A percentile compares a stretch with the other conserved stretches of the same genome.
These are phyloP conservation scores for Drosophila parvula DNA, from an alignment of 1,140 invertebrate genomes.

Conservation along the genomic window DNA sequence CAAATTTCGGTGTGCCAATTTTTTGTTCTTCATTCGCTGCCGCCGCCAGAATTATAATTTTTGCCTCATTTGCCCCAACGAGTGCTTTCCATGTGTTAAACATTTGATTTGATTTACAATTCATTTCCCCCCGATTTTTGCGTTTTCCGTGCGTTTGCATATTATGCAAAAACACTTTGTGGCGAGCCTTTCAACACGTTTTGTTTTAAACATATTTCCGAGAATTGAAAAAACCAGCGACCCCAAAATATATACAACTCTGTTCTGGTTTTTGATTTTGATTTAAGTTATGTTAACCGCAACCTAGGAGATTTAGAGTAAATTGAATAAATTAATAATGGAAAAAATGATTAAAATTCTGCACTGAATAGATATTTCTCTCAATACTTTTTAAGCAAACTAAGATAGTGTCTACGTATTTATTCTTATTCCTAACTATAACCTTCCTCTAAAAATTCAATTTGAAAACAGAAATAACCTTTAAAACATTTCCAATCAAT, in stretches of 20 bases:
- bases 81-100: slow-evolving; percentile 69
- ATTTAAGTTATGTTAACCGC: neutral
- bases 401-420: neutral
- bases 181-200: slow-evolving; percentile 64
- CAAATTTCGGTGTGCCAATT: slow-evolving; percentile 53
- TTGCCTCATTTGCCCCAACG: slow-evolving; percentile 34
- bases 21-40: slow-evolving; percentile 11
- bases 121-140: slow-evolving; percentile 19
- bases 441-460: neutral
- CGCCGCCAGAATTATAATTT: slow-evolving; percentile 44
- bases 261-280: neutral
- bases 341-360: neutral
- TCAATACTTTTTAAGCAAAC: neutral
- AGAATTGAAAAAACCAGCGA: slow-evolving; percentile 29
- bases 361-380: neutral
- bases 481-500: neutral
- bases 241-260: neutral
- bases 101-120: slow-evolving; percentile 76
- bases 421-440: neutral
- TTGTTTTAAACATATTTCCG: slow-evolving; percentile 39
- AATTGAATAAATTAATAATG: neutral
- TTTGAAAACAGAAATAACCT: too few relatives aligned
- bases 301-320: neutral
- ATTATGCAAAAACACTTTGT: slow-evolving; percentile 65
- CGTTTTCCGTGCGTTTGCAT: slow-evolving; percentile 34